Evolutionary conservation across 2,113 vertebrate genomes (phyloP), one percentile per base, ranked within the genome.

Genomic region (Nerophis lumbriciformis): DNA sequence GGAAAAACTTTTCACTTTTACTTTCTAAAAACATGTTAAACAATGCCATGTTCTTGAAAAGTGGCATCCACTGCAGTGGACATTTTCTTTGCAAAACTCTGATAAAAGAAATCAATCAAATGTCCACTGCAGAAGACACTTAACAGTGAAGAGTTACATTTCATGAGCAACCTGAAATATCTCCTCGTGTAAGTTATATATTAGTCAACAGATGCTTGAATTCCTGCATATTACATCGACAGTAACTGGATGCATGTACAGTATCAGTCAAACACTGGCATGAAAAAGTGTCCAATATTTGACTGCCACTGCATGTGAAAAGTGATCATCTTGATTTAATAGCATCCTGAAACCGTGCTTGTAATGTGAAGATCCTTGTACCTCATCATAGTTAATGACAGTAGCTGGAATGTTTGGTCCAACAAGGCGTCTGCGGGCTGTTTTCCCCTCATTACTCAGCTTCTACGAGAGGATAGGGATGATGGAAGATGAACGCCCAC

Each of bases 361-460:
- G 55, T 39, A 57, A 57, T 21, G 55, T 44, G 55, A 57, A 44
- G 16, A 58, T 81, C 76, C 71, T 75, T 87, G 87, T 90, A 91
- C 89, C 88, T 91, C 86, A 67, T 90, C 87, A 89, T 88, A 90
- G 83, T 81, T 91, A 90, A 91, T 76, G 79, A 90, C 51, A 83
- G 87, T 75, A 75, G 88, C 87, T 76, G 88, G 80, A 85, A 81
- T 85, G 83, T 83, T 89, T 89, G 84, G 82, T 92, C 88, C 88
- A 71, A 57, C 55, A 57, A 88, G 83, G 73, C 80, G 75, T 87
- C 82, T 89, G 85, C 81, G 84, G 69, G 73, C 80, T 82, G 88
- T 76, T 88, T 92, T 87, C 84, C 88, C 84, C 84, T 85, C 83
- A 81, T 75, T 72, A 70, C 51, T 73, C 85, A 68, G 83, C 83